These are phyloP conservation scores for Scaptodrosophila latifasciaeformis DNA, from an alignment of 2,888 invertebrate species.

Conservation along the genomic window DNA sequence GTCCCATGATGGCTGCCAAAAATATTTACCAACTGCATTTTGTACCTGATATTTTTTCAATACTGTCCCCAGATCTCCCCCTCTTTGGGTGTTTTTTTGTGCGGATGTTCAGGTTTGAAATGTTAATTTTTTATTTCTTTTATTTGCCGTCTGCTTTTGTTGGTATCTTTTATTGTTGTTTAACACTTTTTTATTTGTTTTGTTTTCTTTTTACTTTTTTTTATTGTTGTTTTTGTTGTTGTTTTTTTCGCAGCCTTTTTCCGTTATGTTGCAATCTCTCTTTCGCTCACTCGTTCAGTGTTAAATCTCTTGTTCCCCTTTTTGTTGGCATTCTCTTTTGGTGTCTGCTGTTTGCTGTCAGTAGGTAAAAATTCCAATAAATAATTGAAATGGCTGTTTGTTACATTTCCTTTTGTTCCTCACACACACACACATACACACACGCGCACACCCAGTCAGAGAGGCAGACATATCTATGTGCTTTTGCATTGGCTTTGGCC, in stretches of 20 bases:
- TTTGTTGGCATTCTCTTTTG: slow-evolving; percentile 36
- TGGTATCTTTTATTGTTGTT: slow-evolving; percentile 10
- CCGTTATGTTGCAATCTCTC: slow-evolving; percentile 8
- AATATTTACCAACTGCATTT: slow-evolving; percentile 31
- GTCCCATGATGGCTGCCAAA: not conserved
- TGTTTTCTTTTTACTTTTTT: slow-evolving; percentile 1
- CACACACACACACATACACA: not conserved
- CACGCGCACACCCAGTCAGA: not conserved
- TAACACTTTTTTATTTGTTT: slow-evolving; percentile 49
- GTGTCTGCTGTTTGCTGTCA: slow-evolving; percentile 62
- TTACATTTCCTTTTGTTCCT: slow-evolving; percentile 20
- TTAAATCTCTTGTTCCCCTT: slow-evolving; percentile 6
- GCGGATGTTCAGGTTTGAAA: too few relatives aligned
- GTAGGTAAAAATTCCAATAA: slow-evolving; percentile 65
- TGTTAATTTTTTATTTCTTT: too few relatives aligned
- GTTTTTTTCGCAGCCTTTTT: slow-evolving; percentile 20
- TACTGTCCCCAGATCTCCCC: too few relatives aligned
- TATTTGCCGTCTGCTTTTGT: too few relatives aligned
- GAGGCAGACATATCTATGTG: not conserved
- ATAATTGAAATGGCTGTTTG: slow-evolving; percentile 61
- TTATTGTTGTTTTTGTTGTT: slow-evolving; percentile 9
- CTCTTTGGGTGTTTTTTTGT: too few relatives aligned
- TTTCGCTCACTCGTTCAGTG: too few relatives aligned
- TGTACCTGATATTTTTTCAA: not conserved
- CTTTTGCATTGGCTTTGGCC: too few relatives aligned